Percentiles rank a stretch among this genome's conserved stretches.
phyloP scores from a whole-genome alignment of 2,797 vertebrate species.

The Otus scops region DNA sequence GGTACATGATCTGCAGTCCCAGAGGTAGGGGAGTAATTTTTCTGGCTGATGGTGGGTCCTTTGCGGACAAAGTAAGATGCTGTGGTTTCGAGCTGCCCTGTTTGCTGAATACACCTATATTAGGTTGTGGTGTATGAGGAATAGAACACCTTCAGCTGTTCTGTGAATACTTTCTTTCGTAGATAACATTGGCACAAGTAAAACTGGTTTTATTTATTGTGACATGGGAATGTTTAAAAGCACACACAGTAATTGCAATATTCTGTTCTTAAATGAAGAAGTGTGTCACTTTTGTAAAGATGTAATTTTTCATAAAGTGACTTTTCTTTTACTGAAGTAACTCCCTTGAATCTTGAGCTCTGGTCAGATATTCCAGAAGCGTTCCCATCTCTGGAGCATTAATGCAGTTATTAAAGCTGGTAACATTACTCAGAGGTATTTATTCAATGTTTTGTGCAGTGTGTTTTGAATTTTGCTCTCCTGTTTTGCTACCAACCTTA shows the following conservation, averaged over 20 bases:
- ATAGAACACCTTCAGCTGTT: slow-evolving; percentile 49
- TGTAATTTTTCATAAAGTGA: slow-evolving; percentile 44
- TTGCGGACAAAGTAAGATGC: background rate
- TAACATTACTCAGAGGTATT: slow-evolving; percentile 50
- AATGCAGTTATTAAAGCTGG: slow-evolving; percentile 32
- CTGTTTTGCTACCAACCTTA: slow-evolving; percentile 56
- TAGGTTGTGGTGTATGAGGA: slow-evolving; percentile 59
- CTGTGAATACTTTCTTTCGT: slow-evolving; percentile 38
- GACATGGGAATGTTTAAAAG: slow-evolving; percentile 59
- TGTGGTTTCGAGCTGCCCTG: background rate
- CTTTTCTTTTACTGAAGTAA: slow-evolving; percentile 48
- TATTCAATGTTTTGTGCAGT: slow-evolving; percentile 60
- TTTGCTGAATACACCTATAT: slow-evolving; percentile 55
- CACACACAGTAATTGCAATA: slow-evolving; percentile 33
- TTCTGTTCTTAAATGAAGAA: slow-evolving; percentile 41
- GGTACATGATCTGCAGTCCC: slow-evolving; percentile 8
- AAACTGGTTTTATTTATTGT: slow-evolving; percentile 58
- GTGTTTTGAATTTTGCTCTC: slow-evolving; percentile 61
- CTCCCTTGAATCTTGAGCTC: slow-evolving; percentile 13
- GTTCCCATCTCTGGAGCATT: background rate
- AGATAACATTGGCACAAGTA: slow-evolving; percentile 49
- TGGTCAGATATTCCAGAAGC: background rate
- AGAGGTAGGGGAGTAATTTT: background rate
- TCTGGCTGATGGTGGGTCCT: slow-evolving; percentile 33
- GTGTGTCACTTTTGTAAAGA: slow-evolving; percentile 61